Conservation (phyloP, 2,797 vertebrate genomes). For the Agapornis canus region DNA sequence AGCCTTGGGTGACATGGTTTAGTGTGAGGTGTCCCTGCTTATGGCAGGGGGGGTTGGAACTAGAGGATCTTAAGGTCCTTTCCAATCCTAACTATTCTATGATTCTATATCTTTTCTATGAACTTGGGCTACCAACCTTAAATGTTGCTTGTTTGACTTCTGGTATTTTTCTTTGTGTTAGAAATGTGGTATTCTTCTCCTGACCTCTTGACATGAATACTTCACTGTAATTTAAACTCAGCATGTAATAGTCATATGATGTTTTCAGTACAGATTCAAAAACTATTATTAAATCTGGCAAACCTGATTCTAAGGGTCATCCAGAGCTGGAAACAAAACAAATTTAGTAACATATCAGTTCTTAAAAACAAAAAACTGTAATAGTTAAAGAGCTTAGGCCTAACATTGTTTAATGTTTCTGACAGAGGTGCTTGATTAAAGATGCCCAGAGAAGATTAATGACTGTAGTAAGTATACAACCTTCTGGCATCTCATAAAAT, state of each 20-base stretch:
- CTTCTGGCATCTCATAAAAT: constrained; percentile 53
- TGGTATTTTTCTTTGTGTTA: neutral
- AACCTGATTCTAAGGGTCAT: neutral
- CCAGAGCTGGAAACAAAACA: neutral
- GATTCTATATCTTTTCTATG: neutral
- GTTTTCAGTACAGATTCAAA: neutral
- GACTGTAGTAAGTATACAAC: constrained; percentile 23
- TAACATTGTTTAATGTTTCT: neutral
- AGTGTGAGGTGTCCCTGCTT: too few relatives aligned
- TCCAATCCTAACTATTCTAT: too few relatives aligned
- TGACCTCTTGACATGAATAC: neutral
- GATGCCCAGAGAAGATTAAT: constrained; percentile 54
- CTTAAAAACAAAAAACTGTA: neutral
- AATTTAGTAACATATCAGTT: neutral
- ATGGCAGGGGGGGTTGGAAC: too few relatives aligned
- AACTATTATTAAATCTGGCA: neutral
- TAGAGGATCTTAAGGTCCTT: too few relatives aligned
- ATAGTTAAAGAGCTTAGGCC: neutral
- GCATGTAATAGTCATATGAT: neutral
- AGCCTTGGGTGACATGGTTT: too few relatives aligned
- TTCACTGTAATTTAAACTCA: neutral
- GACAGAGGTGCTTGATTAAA: constrained; percentile 48
- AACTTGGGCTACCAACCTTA: neutral
- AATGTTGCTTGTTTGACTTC: neutral
- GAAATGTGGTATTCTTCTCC: neutral